Evolutionary conservation across 2,797 vertebrate genomes (phyloP).

Genomic region (Emys orbicularis): DNA sequence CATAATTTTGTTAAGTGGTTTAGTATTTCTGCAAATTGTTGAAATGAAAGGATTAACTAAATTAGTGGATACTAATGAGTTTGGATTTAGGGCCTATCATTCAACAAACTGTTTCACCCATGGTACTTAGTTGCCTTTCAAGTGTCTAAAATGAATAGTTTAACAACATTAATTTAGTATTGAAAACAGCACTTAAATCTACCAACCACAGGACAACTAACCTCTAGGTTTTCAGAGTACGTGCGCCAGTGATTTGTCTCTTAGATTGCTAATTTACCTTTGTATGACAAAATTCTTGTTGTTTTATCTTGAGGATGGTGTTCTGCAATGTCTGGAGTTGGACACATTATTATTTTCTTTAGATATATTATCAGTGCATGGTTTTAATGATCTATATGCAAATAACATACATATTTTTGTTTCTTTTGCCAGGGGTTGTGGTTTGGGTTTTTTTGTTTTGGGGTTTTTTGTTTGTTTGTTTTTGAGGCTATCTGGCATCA

Average conservation of each 20-base stretch:
- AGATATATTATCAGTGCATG: neutral
- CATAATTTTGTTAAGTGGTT: neutral
- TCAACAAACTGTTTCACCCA: neutral
- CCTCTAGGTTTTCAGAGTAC: slow-evolving; percentile 52
- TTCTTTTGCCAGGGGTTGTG: too few relatives aligned
- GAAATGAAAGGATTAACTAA: neutral
- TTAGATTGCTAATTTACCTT: slow-evolving; percentile 45
- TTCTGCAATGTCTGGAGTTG: slow-evolving; percentile 47
- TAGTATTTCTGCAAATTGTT: neutral
- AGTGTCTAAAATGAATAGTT: neutral
- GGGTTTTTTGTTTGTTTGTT: neutral
- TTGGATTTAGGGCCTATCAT: neutral
- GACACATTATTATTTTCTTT: neutral
- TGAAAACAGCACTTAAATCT: neutral
- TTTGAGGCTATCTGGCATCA: neutral
- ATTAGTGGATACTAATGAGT: neutral
- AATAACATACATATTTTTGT: neutral
- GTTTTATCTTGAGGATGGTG: slow-evolving; percentile 42
- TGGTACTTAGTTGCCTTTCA: neutral
- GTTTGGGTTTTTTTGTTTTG: neutral
- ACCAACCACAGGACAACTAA: neutral
- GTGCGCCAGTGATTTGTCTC: slow-evolving; percentile 50
- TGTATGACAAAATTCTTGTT: slow-evolving; percentile 48
- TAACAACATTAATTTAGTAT: too few relatives aligned
- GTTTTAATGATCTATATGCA: neutral